Evolutionary conservation across 2,113 vertebrate genomes (phyloP).

Genomic region (Nerophis ophidion): DNA sequence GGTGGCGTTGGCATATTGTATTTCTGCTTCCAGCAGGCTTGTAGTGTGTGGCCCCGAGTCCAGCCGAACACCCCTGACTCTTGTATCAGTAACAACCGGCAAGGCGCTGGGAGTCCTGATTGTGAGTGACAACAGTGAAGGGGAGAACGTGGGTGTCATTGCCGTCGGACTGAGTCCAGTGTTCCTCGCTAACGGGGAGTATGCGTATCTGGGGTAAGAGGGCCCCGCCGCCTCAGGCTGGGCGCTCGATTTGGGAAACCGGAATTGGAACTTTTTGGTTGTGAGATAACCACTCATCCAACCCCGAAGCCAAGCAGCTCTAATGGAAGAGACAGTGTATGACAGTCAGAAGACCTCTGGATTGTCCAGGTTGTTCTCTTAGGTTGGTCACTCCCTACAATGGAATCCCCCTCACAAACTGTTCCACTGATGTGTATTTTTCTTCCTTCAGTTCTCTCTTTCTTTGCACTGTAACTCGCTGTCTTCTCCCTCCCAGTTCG

Average conservation of each 20-base stretch:
- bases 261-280: background rate
- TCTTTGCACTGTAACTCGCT: background rate
- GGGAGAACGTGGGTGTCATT: conserved; percentile 81
- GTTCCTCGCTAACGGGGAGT: conserved; percentile 66
- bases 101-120: conserved; percentile 72
- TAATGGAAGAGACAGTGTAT: background rate
- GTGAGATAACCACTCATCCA: background rate
- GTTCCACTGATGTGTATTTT: conserved; percentile 5
- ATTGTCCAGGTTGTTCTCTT: conserved; percentile 10
- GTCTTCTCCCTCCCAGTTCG: conserved; percentile 6
- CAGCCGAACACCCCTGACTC: conserved; percentile 55
- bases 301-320: background rate
- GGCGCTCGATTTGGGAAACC: conserved; percentile 5
- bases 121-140: conserved; percentile 79
- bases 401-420: conserved; percentile 22
- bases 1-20: conserved; percentile 40
- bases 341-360: no score
- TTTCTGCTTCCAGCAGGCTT: conserved; percentile 71
- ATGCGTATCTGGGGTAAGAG: conserved; percentile 63
- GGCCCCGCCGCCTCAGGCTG: conserved; percentile 52
- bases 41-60: conserved; percentile 59
- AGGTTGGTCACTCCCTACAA: conserved; percentile 31
- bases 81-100: conserved; percentile 67
- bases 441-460: background rate
- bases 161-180: conserved; percentile 67